A percentile compares a stretch with the other conserved stretches of the same genome.
These are phyloP conservation scores for Salvelinus namaycush DNA, from an alignment of 2,113 vertebrate genomes.

Conservation along the genomic window DNA sequence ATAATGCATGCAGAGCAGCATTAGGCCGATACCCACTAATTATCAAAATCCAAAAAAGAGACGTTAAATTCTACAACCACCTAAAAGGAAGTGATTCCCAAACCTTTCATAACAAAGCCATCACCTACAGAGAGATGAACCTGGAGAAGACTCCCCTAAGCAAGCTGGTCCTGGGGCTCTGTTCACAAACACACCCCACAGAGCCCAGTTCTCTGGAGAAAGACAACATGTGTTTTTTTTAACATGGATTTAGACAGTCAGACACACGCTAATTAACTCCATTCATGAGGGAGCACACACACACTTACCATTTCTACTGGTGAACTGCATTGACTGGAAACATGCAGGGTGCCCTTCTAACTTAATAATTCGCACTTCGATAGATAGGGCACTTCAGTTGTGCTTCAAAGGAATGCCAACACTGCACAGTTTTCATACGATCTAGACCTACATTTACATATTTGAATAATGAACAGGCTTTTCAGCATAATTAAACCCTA, in stretches of 20 bases:
- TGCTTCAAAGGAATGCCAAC: constrained; percentile 50
- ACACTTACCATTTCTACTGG: background rate
- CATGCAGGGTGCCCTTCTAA: constrained; percentile 14
- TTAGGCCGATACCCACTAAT: too few relatives aligned
- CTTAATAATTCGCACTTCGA: constrained; percentile 56
- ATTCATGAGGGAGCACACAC: constrained; percentile 33
- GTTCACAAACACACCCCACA: too few relatives aligned
- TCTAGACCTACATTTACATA: constrained; percentile 54
- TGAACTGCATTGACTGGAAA: constrained; percentile 14
- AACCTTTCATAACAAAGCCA: too few relatives aligned
- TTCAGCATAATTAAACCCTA: constrained; percentile 44
- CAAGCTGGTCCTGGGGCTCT: too few relatives aligned
- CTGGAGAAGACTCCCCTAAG: too few relatives aligned
- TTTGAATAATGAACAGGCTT: constrained; percentile 49
- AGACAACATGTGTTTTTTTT: background rate
- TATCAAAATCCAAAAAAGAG: too few relatives aligned
- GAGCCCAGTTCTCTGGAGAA: too few relatives aligned
- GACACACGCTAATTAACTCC: constrained; percentile 37
- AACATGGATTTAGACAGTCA: constrained; percentile 1
- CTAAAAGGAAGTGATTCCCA: too few relatives aligned
- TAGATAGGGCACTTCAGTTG: constrained; percentile 21
- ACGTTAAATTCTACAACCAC: too few relatives aligned
- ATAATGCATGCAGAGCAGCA: too few relatives aligned
- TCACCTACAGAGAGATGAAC: too few relatives aligned
- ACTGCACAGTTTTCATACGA: background rate